Percentiles rank a stretch among this genome's conserved stretches.
Conservation (phyloP, 2,888 invertebrate species). For the Zaprionus obscuricornis region DNA sequence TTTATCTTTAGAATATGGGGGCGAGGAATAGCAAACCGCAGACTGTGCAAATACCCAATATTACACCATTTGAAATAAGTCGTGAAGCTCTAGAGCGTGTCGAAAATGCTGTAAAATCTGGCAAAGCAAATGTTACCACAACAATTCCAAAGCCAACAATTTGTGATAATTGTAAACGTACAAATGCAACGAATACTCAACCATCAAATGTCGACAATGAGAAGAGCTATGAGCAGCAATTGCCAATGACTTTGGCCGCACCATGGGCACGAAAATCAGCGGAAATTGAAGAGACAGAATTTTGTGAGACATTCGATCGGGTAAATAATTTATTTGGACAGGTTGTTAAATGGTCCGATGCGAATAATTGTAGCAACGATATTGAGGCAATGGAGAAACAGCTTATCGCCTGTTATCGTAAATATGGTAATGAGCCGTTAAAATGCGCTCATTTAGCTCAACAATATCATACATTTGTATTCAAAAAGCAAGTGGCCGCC, state of each 20-base stretch:
- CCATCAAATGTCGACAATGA: not conserved
- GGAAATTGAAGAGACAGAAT: conserved; percentile 59
- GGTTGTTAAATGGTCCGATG: conserved; percentile 46
- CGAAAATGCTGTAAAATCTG: conserved; percentile 28
- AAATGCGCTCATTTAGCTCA: conserved; percentile 53
- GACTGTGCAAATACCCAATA: conserved; percentile 57
- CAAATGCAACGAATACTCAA: not conserved
- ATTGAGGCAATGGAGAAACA: conserved; percentile 47
- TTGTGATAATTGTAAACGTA: conserved; percentile 31
- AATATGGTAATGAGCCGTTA: conserved; percentile 46
- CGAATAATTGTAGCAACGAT: conserved; percentile 40
- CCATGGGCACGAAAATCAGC: conserved; percentile 39
- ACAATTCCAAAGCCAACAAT: too few relatives aligned
- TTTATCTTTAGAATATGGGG: conserved; percentile 50
- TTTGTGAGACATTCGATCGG: conserved; percentile 47
- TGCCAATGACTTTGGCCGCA: not conserved
- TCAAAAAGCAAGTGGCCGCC: conserved; percentile 43
- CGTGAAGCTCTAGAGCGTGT: conserved; percentile 55
- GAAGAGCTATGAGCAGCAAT: not conserved
- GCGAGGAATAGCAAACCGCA: conserved; percentile 63
- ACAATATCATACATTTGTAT: conserved; percentile 59
- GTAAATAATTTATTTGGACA: conserved; percentile 50
- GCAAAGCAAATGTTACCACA: not conserved
- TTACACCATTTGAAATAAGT: conserved; percentile 47
- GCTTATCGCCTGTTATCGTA: conserved; percentile 49